A percentile compares a stretch with the other conserved stretches of the same genome.
Evolutionary conservation across 2,888 invertebrate genomes (phyloP).

Genomic region (Cantharis rustica): DNA sequence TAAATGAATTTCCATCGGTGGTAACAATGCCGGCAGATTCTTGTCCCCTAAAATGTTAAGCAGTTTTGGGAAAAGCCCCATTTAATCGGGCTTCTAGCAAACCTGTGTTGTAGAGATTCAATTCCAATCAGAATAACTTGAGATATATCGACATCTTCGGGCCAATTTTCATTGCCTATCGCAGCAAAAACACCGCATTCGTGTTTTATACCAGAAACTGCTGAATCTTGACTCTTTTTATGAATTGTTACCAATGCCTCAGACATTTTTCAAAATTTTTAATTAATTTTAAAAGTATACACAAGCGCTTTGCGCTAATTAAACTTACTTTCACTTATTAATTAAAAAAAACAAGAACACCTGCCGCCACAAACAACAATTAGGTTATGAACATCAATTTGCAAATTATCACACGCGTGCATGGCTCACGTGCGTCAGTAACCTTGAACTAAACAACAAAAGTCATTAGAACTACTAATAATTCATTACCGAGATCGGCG

Average conservation of each 20-base stretch:
- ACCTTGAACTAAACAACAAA: not conserved
- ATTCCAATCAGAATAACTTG: constrained; percentile 90
- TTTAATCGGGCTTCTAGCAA: constrained; percentile 9
- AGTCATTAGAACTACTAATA: not conserved
- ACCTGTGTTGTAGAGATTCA: constrained; percentile 91
- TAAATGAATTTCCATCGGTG: constrained; percentile 82
- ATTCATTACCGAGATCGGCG: not conserved
- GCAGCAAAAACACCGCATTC: constrained; percentile 96
- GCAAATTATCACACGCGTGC: not conserved
- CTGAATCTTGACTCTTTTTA: not conserved
- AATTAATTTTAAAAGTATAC: not conserved
- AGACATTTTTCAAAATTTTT: not conserved
- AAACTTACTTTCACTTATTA: not conserved
- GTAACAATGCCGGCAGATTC: constrained; percentile 98
- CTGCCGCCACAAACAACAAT: not conserved
- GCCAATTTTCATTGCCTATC: constrained; percentile 85
- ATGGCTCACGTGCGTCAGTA: not conserved
- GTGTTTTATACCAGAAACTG: constrained; percentile 65
- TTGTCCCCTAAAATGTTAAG: constrained; percentile 75
- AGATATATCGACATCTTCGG: constrained; percentile 76
- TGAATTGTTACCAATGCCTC: not conserved
- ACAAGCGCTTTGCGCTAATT: not conserved
- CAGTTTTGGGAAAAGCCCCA: not conserved
- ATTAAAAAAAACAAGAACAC: not conserved
- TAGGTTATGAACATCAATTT: not conserved